Conservation (phyloP, 37 sponge, comb jelly and placozoan species). For the Oopsacas minuta region DNA sequence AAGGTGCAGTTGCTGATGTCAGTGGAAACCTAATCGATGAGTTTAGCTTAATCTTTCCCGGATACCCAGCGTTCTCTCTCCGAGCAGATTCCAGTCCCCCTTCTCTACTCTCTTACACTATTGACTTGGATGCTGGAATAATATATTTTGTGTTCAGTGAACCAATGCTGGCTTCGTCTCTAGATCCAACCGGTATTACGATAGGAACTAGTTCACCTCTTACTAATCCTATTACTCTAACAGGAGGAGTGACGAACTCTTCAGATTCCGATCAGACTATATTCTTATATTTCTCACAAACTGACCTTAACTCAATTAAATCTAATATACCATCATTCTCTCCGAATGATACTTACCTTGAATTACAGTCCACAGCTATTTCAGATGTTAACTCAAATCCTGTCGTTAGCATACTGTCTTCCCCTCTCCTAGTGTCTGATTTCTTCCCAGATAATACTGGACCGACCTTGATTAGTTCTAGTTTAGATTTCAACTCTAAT, state of each 20-base stretch:
- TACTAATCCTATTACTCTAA: neutral
- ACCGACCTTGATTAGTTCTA: conserved; percentile 11
- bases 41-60: neutral
- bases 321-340: conserved; percentile 46
- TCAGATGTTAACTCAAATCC: conserved; percentile 47
- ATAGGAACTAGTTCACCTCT: neutral
- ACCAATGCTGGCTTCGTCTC: conserved; percentile 63
- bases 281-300: conserved; percentile 25
- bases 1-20: conserved; percentile 31
- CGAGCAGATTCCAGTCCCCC: conserved; percentile 31
- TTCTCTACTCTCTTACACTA: conserved; percentile 35
- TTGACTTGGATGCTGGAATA: conserved; percentile 39
- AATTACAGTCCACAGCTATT: conserved; percentile 22
- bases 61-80: neutral
- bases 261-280: conserved; percentile 23
- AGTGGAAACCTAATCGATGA: conserved; percentile 33
- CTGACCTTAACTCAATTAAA: conserved; percentile 57
- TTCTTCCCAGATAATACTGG: conserved; percentile 20
- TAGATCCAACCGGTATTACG: conserved; percentile 34
- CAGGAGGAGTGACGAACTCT: neutral
- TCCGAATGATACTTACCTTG: conserved; percentile 44
- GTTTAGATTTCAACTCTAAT: conserved; percentile 18
- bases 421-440: neutral
- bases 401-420: conserved; percentile 19
- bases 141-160: conserved; percentile 54